Evolutionary conservation across 2,888 invertebrate species (phyloP).

Genomic region (Augiades crinisus): DNA sequence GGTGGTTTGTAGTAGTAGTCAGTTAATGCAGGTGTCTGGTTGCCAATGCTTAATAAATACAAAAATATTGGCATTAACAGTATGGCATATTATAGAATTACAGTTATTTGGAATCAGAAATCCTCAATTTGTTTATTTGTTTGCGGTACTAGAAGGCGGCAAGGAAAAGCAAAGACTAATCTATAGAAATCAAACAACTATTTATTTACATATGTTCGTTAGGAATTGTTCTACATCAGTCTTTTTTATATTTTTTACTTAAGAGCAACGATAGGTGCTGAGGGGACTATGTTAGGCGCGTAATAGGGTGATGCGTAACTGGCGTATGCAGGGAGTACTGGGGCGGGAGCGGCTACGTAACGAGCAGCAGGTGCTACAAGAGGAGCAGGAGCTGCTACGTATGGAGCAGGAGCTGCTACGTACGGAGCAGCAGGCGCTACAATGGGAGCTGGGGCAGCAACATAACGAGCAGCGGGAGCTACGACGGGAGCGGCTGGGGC

Average conservation of each 20-base stretch:
- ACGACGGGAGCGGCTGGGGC: conserved; percentile 77
- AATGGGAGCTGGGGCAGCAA: conserved; percentile 45
- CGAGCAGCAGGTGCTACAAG: conserved; percentile 50
- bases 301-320: conserved; percentile 32
- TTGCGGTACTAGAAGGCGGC: not conserved
- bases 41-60: no score
- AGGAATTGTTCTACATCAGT: conserved; percentile 5
- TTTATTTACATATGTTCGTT: conserved; percentile 18
- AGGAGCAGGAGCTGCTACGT: conserved; percentile 46
- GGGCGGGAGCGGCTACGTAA: conserved; percentile 40
- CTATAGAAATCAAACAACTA: conserved; percentile 4
- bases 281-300: conserved; percentile 48
- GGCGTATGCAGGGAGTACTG: conserved; percentile 1
- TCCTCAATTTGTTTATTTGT: no score
- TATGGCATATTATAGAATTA: no score
- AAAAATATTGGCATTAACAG: no score
- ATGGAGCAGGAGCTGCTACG: conserved; percentile 37
- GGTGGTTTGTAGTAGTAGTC: no score
- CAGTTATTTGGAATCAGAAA: no score
- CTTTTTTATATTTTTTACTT: conserved; percentile 39
- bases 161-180: not conserved
- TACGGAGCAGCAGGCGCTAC: conserved; percentile 38
- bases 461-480: conserved; percentile 78
- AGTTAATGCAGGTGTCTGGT: no score
- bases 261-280: conserved; percentile 58